Evolutionary conservation across 2,797 vertebrate genomes (phyloP), one percentile per base, ranked within the genome.

Genomic region (Buceros bicornis): DNA sequence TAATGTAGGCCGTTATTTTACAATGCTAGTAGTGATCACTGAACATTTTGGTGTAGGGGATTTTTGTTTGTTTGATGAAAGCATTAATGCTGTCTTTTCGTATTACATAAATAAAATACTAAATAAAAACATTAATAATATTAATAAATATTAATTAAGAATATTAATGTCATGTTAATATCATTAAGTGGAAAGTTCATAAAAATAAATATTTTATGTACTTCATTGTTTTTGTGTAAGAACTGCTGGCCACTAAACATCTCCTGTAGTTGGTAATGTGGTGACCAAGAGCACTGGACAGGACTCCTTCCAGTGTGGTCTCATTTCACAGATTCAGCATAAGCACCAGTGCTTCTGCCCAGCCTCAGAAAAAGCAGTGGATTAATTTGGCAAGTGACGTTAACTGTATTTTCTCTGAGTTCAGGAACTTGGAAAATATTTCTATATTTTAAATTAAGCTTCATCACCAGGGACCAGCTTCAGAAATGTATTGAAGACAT

Each of bases 371-470:
- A 81, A 62, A 90, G n/a, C 56, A 62, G 14, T 60, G 37, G 33
- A 33, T 40, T 94, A 35, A 69, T 47, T 90, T 70, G 24, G 74
- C 33, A 80, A 77, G 64, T n/a, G 18, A 70, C 70, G 40, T 64
- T 93, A 92, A 93, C 92, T 93, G 42, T 40, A 56, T 89, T 89
- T 64, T 70, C 58, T 84, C 89, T 71, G 74, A 85, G 56, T 87
- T 89, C 78, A 87, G 57, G 56, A 96, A 78, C 64, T 71, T 85
- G 48, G 43, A 92, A 45, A 85, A 29, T 33, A 57, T 92, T 94
- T 93, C 56, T 91, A 0, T 70, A 11, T 80, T 92, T 94, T 89
- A 89, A 94, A 87, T 96, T 97, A 95, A 82, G 40, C n/a, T 37
- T 94, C 24, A 33, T 93, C 93, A 95, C 60, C 25, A 60, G 92